phyloP scores from a whole-genome alignment of 2,888 invertebrate species.

The Gymnocheta viridis region DNA sequence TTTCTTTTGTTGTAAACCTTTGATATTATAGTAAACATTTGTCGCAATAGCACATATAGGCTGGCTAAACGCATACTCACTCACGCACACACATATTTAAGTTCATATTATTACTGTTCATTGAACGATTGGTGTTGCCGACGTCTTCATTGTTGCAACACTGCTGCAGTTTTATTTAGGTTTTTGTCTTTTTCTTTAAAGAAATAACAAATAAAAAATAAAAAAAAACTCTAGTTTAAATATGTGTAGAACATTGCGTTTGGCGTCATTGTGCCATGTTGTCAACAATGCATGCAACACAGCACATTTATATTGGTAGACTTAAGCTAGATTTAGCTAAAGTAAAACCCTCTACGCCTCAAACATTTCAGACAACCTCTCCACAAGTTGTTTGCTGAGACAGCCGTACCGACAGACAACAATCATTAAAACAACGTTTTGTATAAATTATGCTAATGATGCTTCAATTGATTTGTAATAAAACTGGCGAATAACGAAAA shows the following conservation, averaged over 20 bases:
- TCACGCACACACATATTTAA: slow-evolving; percentile 15
- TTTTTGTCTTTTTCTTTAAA: neutral
- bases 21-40: slow-evolving; percentile 63
- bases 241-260: slow-evolving; percentile 70
- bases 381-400: neutral
- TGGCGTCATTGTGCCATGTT: slow-evolving; percentile 71
- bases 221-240: slow-evolving; percentile 60
- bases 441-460: slow-evolving; percentile 83
- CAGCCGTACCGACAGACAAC: slow-evolving; percentile 68
- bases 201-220: neutral
- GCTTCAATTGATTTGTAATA: slow-evolving; percentile 83
- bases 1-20: slow-evolving; percentile 31
- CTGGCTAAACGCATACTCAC: slow-evolving; percentile 32
- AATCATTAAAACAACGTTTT: slow-evolving; percentile 82
- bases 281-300: slow-evolving; percentile 67
- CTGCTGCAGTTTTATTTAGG: slow-evolving; percentile 9
- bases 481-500: slow-evolving; percentile 79
- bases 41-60: slow-evolving; percentile 57
- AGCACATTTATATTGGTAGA: slow-evolving; percentile 20
- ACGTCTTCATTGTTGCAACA: slow-evolving; percentile 29
- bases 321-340: slow-evolving; percentile 21
- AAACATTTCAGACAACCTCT: slow-evolving; percentile 11
- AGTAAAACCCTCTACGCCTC: neutral
- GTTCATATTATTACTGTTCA: slow-evolving; percentile 37
- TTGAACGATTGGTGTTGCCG: slow-evolving; percentile 66